A percentile compares a stretch with the other conserved stretches of the same genome.
phyloP scores from a whole-genome alignment of 2,797 vertebrate species.

The Chiloscyllium punctatum region DNA sequence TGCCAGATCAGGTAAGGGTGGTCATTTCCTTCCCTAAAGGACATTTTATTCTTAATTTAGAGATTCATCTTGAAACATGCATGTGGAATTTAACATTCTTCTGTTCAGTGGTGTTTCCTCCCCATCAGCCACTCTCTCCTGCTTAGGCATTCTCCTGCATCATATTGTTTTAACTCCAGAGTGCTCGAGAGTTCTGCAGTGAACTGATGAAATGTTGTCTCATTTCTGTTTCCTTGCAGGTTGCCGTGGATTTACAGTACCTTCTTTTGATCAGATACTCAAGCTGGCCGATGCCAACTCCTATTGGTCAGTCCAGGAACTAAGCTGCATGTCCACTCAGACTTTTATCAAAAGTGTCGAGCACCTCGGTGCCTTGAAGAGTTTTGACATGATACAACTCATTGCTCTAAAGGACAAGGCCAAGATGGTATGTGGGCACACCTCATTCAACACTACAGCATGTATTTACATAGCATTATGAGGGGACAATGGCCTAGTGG shows the following conservation, averaged over 20 bases:
- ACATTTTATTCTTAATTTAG: neutral
- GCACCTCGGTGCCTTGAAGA: conserved; percentile 54
- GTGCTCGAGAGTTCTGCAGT: neutral
- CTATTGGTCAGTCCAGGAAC: conserved; percentile 58
- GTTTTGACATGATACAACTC: conserved; percentile 56
- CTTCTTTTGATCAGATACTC: conserved; percentile 56
- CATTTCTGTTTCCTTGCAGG: conserved; percentile 46
- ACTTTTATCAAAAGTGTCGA: conserved; percentile 58
- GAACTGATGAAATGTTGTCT: neutral
- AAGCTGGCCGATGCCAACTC: conserved; percentile 60
- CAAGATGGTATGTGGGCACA: conserved; percentile 52
- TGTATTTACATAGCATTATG: neutral
- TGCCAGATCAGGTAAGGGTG: too few species aligned
- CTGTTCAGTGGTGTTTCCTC: neutral
- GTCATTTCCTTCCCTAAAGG: too few species aligned
- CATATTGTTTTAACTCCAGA: neutral
- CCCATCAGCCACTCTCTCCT: neutral
- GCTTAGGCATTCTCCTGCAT: neutral
- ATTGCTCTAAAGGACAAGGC: conserved; percentile 62
- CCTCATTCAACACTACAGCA: neutral
- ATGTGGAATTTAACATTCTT: neutral
- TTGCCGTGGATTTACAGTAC: conserved; percentile 50
- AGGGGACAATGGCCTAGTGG: too few species aligned
- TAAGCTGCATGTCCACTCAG: conserved; percentile 55
- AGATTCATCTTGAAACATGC: neutral